These are phyloP conservation scores for Dolichallabes microphthalmus DNA, from an alignment of 2,113 vertebrate genomes.

Conservation along the genomic window DNA sequence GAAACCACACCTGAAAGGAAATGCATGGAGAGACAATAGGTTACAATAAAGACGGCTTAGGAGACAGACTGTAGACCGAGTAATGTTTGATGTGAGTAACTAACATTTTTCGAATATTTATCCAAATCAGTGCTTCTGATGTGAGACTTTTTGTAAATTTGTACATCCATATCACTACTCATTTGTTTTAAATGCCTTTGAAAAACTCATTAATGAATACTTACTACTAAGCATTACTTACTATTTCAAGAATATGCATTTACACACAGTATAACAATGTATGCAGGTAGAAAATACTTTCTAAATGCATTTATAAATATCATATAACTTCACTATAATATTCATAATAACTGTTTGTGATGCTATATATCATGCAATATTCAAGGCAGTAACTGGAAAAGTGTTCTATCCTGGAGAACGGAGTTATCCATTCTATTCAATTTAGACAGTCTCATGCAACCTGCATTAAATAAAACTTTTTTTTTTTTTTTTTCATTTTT, in stretches of 20 bases:
- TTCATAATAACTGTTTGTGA: neutral
- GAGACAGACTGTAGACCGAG: neutral
- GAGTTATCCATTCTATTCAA: neutral
- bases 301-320: neutral
- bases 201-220: neutral
- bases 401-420: neutral
- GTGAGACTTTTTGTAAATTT: neutral
- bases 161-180: neutral
- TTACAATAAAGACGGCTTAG: neutral
- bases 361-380: neutral
- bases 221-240: neutral
- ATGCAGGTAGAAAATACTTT: neutral
- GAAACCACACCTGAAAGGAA: constrained; percentile 78
- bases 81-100: neutral
- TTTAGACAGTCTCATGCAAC: neutral
- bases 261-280: neutral
- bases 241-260: neutral
- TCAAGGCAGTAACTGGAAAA: neutral
- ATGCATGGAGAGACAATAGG: neutral
- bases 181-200: neutral
- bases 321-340: neutral
- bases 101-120: neutral
- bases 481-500: no score
- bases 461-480: neutral
- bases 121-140: neutral